These are phyloP conservation scores for Synchiropus splendidus DNA, from an alignment of 2,113 vertebrate species.

Conservation along the genomic window DNA sequence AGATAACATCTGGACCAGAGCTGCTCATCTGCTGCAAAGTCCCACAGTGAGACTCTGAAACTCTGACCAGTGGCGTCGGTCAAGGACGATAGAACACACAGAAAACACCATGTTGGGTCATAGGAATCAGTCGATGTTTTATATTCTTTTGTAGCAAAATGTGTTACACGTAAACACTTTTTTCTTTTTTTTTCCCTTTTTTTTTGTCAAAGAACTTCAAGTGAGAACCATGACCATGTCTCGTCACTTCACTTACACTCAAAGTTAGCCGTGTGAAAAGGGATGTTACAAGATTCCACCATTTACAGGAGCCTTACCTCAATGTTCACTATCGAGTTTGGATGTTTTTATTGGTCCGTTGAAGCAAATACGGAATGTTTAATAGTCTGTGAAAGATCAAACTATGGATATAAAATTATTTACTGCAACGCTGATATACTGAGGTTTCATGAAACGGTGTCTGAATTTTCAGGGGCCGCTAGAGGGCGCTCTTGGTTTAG, in stretches of 20 bases:
- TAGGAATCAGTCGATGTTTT: conserved; percentile 63
- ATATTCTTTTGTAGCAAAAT: conserved; percentile 71
- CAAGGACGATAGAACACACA: background rate
- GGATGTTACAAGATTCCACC: conserved; percentile 20
- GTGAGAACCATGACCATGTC: conserved; percentile 60
- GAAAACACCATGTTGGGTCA: conserved; percentile 16
- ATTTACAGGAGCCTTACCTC: too few relatives aligned
- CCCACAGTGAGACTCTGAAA: background rate
- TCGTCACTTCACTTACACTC: conserved; percentile 52
- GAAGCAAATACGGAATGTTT: too few relatives aligned
- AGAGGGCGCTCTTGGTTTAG: too few relatives aligned
- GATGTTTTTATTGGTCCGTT: too few relatives aligned
- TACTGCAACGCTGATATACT: too few relatives aligned
- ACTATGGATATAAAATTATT: too few relatives aligned
- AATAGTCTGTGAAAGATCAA: too few relatives aligned
- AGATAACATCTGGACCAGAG: conserved; percentile 59
- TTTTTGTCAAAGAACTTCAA: conserved; percentile 52
- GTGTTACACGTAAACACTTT: conserved; percentile 62
- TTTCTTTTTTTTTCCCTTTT: conserved; percentile 33
- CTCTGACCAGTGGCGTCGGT: conserved; percentile 4
- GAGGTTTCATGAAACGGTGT: too few relatives aligned
- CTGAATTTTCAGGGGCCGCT: too few relatives aligned
- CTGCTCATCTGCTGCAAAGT: conserved; percentile 43
- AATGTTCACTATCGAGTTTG: too few relatives aligned
- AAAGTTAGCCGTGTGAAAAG: conserved; percentile 37